These are phyloP conservation scores for Danio albolineatus DNA, from an alignment of 2,797 vertebrate genomes.

Conservation along the genomic window DNA sequence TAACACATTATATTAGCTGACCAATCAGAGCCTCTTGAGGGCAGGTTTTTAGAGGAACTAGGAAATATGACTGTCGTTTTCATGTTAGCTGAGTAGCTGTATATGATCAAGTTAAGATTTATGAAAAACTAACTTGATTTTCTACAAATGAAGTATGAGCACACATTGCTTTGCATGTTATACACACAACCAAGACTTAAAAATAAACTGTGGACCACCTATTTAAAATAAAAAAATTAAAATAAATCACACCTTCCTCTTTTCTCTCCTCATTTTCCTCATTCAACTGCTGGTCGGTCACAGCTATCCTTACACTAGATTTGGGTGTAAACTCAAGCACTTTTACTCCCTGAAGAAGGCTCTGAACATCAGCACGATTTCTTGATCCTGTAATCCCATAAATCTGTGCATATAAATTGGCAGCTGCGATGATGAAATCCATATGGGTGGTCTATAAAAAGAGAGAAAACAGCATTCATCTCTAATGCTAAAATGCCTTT, in stretches of 20 bases:
- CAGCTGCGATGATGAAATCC: constrained; percentile 83
- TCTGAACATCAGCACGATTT: constrained; percentile 57
- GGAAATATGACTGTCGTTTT: too few relatives aligned
- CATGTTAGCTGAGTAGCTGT: too few relatives aligned
- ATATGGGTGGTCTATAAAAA: constrained; percentile 76
- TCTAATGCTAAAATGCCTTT: constrained; percentile 39
- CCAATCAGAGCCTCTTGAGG: too few relatives aligned
- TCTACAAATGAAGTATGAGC: too few relatives aligned
- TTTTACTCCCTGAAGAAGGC: constrained; percentile 62
- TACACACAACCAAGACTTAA: too few relatives aligned
- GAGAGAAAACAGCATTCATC: background rate
- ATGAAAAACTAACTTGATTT: too few relatives aligned
- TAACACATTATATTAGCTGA: too few relatives aligned
- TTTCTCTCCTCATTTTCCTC: constrained; percentile 55
- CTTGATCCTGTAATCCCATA: constrained; percentile 72
- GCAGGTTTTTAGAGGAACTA: too few relatives aligned
- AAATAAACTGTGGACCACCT: too few relatives aligned
- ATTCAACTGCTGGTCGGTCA: constrained; percentile 74
- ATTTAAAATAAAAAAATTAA: too few relatives aligned
- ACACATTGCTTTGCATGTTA: too few relatives aligned
- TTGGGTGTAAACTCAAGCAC: constrained; percentile 70
- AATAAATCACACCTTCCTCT: constrained; percentile 69
- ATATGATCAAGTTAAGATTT: too few relatives aligned
- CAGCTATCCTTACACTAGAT: constrained; percentile 71
- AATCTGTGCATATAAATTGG: constrained; percentile 81